These are phyloP conservation scores for Lithophane leautieri DNA, from an alignment of 2,888 invertebrate species.

Conservation along the genomic window DNA sequence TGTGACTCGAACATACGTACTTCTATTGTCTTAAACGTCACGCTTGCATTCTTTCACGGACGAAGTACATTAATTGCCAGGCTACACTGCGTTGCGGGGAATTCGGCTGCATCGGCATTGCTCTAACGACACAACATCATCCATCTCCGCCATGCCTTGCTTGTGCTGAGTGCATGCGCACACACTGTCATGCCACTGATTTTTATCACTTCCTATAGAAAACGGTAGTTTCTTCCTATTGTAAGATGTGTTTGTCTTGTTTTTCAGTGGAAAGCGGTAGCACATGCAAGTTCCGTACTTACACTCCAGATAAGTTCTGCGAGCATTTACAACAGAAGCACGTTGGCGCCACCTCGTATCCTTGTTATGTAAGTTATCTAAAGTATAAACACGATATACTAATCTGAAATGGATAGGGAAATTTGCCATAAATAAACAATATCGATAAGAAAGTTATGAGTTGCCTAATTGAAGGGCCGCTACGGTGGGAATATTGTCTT, in stretches of 20 bases:
- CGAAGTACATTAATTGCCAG: not conserved
- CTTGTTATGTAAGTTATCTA: conserved; percentile 80
- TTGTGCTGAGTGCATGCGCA: not conserved
- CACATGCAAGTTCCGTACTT: conserved; percentile 79
- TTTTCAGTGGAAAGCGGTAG: conserved; percentile 59
- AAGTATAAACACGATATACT: not conserved
- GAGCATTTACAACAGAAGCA: conserved; percentile 81
- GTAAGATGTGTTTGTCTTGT: not conserved
- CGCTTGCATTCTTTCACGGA: not conserved
- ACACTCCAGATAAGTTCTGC: conserved; percentile 79
- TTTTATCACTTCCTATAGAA: not conserved
- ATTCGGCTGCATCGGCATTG: not conserved
- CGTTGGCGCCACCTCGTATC: conserved; percentile 60
- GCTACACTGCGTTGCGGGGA: not conserved
- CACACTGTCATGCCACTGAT: not conserved
- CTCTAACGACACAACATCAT: not conserved
- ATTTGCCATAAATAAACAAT: not conserved
- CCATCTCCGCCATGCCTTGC: no score
- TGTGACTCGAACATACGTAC: not conserved
- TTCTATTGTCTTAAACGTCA: not conserved
- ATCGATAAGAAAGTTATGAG: not conserved
- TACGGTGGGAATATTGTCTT: not conserved
- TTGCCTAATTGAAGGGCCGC: not conserved
- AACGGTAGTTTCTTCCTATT: not conserved
- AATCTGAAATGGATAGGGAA: not conserved